Conservation (phyloP, 2,888 invertebrate species). For the Rutpela maculata region DNA sequence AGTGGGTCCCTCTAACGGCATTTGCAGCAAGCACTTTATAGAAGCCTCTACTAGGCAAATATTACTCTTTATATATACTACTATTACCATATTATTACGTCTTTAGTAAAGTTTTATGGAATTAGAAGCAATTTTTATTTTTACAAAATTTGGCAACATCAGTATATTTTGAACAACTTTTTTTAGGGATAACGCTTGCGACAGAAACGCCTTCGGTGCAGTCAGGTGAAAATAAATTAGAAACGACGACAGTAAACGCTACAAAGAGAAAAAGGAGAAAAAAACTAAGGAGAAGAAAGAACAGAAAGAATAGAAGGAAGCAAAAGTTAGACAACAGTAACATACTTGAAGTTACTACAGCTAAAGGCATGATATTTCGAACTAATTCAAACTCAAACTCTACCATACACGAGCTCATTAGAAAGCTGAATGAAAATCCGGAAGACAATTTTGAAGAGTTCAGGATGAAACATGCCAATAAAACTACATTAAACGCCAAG, state of each 20-base stretch:
- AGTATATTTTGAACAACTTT: not conserved
- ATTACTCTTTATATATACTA: no score
- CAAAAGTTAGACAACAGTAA: constrained; percentile 43
- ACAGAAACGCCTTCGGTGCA: not conserved
- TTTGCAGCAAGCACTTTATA: no score
- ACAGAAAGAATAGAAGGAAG: constrained; percentile 46
- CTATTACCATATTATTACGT: no score
- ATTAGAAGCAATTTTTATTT: no score
- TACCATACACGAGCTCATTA: constrained; percentile 47
- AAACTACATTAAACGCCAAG: not conserved
- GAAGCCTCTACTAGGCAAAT: no score
- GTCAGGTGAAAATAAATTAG: not conserved
- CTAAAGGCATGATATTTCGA: constrained; percentile 36
- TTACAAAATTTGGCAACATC: no score
- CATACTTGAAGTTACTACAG: constrained; percentile 50
- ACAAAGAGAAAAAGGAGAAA: constrained; percentile 14
- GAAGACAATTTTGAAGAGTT: constrained; percentile 51
- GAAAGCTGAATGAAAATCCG: constrained; percentile 53
- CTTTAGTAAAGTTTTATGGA: no score
- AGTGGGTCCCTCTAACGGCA: no score
- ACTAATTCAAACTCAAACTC: constrained; percentile 42
- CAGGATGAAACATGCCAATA: constrained; percentile 33
- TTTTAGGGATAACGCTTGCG: not conserved
- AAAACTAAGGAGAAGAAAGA: constrained; percentile 39
- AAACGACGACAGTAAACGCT: not conserved